These are phyloP conservation scores for Podarcis cretensis DNA, from an alignment of 2,113 vertebrate genomes.

Conservation along the genomic window DNA sequence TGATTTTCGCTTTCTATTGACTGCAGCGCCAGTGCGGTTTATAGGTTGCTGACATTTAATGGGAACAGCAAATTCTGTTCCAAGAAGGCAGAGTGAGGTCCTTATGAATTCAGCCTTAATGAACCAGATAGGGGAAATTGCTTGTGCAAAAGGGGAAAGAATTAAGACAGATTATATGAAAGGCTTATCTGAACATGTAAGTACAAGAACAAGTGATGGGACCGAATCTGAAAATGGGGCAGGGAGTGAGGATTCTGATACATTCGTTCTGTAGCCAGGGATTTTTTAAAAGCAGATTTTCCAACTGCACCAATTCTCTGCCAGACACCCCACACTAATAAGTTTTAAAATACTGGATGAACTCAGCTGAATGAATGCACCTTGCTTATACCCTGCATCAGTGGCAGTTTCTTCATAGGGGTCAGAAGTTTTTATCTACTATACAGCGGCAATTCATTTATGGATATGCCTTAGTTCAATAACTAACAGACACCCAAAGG, in stretches of 20 bases:
- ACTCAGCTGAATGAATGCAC: no score
- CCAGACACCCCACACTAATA: no score
- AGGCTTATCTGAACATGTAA: neutral
- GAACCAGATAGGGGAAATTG: slow-evolving; percentile 56
- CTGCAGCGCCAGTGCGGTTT: slow-evolving; percentile 48
- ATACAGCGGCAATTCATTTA: no score
- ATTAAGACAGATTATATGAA: neutral
- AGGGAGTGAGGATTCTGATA: neutral
- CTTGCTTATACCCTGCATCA: no score
- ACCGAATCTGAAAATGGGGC: neutral
- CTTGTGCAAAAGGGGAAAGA: slow-evolving; percentile 52
- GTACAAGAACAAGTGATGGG: neutral
- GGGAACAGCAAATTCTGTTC: slow-evolving; percentile 62
- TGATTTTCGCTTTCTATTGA: slow-evolving; percentile 62
- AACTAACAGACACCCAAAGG: no score
- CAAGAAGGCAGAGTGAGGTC: slow-evolving; percentile 63
- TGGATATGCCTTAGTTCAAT: no score
- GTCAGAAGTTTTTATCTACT: no score
- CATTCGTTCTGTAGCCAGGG: neutral
- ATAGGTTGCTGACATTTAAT: slow-evolving; percentile 61
- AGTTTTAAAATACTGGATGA: no score
- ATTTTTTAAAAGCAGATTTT: neutral
- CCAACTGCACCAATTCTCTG: no score
- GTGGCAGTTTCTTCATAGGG: no score
- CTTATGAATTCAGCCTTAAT: slow-evolving; percentile 66